Percentiles rank a stretch among this genome's conserved stretches.
Conservation (phyloP, 2,113 vertebrate species). For the Corvus hawaiiensis region DNA sequence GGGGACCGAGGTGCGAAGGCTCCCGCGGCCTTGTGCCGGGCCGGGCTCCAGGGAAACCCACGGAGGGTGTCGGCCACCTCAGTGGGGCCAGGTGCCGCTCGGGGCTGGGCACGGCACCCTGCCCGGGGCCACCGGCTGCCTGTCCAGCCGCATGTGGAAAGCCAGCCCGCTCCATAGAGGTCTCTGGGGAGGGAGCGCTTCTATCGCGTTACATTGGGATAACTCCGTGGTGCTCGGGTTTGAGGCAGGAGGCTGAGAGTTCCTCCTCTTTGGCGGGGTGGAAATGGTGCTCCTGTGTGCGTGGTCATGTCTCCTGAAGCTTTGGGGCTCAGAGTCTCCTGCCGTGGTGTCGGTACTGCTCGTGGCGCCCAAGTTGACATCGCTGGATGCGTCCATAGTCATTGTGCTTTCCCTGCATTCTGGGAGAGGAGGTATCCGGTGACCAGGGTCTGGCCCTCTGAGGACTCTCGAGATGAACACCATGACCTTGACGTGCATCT, state of each 20-base stretch:
- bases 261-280: background rate
- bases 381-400: background rate
- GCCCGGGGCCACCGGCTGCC: background rate
- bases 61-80: background rate
- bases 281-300: background rate
- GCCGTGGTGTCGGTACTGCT: background rate
- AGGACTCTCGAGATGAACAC: background rate
- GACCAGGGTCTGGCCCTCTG: background rate
- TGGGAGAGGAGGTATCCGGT: background rate
- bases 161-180: background rate
- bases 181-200: background rate
- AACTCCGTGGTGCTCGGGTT: background rate
- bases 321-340: background rate
- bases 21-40: background rate
- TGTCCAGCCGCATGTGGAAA: background rate
- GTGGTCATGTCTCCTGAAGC: background rate
- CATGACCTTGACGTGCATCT: slow-evolving; percentile 18
- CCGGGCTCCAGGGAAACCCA: background rate
- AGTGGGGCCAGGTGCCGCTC: background rate
- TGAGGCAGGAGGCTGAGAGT: background rate
- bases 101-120: background rate
- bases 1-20: background rate
- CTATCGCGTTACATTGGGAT: accelerated
- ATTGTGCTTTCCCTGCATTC: background rate
- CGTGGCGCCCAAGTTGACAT: background rate